Base-by-base conservation (phyloP, 2,888 invertebrate genomes). In the Nudaria mundana region DNA sequence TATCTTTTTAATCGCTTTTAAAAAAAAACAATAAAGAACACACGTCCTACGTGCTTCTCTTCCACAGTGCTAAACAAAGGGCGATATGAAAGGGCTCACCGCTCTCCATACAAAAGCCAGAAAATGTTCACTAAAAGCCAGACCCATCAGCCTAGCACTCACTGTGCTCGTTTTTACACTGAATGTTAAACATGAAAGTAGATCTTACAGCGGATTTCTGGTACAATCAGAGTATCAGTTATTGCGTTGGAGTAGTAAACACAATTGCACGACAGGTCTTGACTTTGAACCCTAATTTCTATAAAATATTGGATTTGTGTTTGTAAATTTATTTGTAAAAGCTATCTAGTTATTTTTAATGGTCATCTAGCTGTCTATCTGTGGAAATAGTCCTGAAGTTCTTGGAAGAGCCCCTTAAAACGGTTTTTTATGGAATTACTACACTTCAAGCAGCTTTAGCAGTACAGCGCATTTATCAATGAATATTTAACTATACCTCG, bases 51-150 rank as follows among this genome's bases (percentile, higher is more conserved):
- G 45, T 52, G 54, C 47, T 58, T 52, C 42, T 48, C 63, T 55
- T 66, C 52, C 44, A 48, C 59, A 56, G 52, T 52, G 52, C 55
- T 66, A 66, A 66, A 76, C 74, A 76, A 75, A 71, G 68, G 55
- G 51, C 45, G 37, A 35, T 56, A 60, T 63, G 61, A 66, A 64
- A 65, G n/a, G n/a, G 61, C 58, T 40, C 13, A 14, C 18, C 18
- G 37, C 43, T 41, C 36, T 40, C 30, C 5, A 24, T 31, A 33
- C 40, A 47, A 52, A 61, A 52, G 52, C 61, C 66, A 69, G 67
- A 67, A 71, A 69, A 59, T 66, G 62, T 61, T 57, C 56, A 67
- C 68, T 77, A 68, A 75, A 74, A 76, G 71, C 73, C 52, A 49
- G 44, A 66, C 58, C 70, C 72, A 73, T 75, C 70, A 67, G 57